Conservation (phyloP, 2,797 vertebrate genomes). For the Setipinna tenuifilis region DNA sequence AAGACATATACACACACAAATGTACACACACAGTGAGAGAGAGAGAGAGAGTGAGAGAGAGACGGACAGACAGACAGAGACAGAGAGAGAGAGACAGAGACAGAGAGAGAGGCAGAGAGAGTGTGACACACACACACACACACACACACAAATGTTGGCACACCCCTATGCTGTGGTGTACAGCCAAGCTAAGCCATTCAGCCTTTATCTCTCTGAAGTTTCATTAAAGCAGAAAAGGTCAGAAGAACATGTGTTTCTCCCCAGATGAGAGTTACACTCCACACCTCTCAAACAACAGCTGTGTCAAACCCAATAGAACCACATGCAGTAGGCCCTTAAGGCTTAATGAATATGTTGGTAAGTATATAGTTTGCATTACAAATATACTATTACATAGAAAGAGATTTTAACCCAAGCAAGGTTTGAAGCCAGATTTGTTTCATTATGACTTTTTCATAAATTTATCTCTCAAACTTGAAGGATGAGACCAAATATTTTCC, state of each 20-base stretch:
- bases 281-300: slow-evolving; percentile 32
- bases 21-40: slow-evolving; percentile 23
- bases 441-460: neutral
- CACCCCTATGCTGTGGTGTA: neutral
- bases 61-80: neutral
- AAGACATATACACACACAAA: no score
- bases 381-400: neutral
- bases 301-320: slow-evolving; percentile 30
- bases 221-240: slow-evolving; percentile 75
- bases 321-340: neutral
- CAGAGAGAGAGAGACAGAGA: neutral
- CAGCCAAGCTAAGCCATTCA: slow-evolving; percentile 59
- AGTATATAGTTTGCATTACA: neutral
- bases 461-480: neutral
- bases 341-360: neutral
- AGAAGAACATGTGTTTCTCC: slow-evolving; percentile 53
- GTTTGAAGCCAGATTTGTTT: neutral
- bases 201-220: slow-evolving; percentile 68
- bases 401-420: neutral
- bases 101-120: slow-evolving; percentile 3
- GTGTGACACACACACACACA: slow-evolving; percentile 28
- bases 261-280: slow-evolving; percentile 35
- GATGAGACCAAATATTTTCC: neutral
- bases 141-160: slow-evolving; percentile 3
- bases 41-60: neutral